These are phyloP conservation scores for Mesochorus sp. DNA, from an alignment of 2,888 invertebrate species.

Conservation along the genomic window DNA sequence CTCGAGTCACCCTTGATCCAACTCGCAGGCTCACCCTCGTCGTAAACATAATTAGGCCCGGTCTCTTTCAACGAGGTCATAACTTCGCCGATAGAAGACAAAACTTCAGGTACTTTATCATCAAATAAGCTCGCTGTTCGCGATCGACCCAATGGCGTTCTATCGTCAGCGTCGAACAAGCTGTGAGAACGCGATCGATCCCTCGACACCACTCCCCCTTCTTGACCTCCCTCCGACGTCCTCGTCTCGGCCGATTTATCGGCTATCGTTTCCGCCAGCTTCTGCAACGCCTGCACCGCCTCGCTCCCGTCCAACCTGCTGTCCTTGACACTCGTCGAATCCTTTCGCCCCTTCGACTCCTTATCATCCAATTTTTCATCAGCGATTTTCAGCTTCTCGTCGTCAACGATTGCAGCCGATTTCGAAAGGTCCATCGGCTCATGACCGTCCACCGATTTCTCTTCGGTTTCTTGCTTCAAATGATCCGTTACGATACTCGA, in stretches of 20 bases:
- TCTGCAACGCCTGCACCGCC: constrained; percentile 50
- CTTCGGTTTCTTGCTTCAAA: constrained; percentile 46
- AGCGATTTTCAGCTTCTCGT: background rate
- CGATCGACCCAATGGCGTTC: constrained; percentile 72
- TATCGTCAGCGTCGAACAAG: constrained; percentile 73
- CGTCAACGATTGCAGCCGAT: constrained; percentile 1
- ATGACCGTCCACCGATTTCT: background rate
- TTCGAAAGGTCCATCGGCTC: background rate
- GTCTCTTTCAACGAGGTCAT: constrained; percentile 35
- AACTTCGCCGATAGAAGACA: constrained; percentile 28
- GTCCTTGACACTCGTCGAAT: constrained; percentile 10
- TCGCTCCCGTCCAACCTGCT: constrained; percentile 46
- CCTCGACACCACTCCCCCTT: constrained; percentile 60
- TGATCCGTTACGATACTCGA: background rate
- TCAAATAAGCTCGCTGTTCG: constrained; percentile 76
- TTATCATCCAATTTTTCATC: constrained; percentile 11
- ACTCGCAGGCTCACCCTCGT: constrained; percentile 53
- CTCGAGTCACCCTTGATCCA: constrained; percentile 5
- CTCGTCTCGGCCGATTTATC: constrained; percentile 44
- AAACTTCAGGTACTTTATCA: constrained; percentile 70
- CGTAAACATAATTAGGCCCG: constrained; percentile 37
- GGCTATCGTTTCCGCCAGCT: constrained; percentile 56
- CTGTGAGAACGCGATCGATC: constrained; percentile 76
- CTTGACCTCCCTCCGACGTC: background rate
- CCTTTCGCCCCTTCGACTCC: too few species aligned